Conservation (phyloP, 2,888 invertebrate species). For the Epirrhoe tristata region DNA sequence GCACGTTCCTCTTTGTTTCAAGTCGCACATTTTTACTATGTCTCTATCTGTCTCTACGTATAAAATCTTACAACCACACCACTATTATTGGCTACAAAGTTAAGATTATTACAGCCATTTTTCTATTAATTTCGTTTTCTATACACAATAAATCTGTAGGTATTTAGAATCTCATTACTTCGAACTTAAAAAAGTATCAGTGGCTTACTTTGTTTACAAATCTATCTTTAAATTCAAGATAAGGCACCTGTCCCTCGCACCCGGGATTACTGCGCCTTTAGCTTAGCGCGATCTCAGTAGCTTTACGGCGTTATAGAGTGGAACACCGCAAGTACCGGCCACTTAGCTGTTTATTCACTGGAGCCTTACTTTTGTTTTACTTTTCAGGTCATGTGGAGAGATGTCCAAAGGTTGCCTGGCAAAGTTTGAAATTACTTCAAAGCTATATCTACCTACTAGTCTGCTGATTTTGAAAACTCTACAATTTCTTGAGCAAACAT, state of each 20-base stretch:
- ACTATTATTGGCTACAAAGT: too few relatives aligned
- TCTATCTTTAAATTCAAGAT: conserved; percentile 51
- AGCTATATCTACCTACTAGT: conserved; percentile 10
- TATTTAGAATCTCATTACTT: background rate
- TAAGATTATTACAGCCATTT: too few relatives aligned
- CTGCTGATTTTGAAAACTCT: conserved; percentile 16
- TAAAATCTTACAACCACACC: background rate
- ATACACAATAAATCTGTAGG: too few relatives aligned
- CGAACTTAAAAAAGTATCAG: conserved; percentile 13
- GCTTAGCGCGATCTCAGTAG: conserved; percentile 51
- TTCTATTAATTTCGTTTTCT: too few relatives aligned
- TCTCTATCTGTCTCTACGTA: background rate
- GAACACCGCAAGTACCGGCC: conserved; percentile 56
- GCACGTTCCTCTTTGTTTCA: conserved; percentile 19
- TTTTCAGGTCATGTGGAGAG: conserved; percentile 56
- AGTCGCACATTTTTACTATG: background rate
- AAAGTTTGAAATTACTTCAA: conserved; percentile 27
- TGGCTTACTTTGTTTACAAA: conserved; percentile 47
- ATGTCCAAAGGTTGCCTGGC: conserved; percentile 43
- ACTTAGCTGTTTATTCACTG: conserved; percentile 60
- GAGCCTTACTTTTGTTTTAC: conserved; percentile 50
- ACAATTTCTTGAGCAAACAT: conserved; percentile 17
- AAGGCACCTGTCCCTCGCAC: conserved; percentile 53
- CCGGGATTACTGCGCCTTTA: conserved; percentile 52
- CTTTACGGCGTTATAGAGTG: conserved; percentile 61